These are phyloP conservation scores for Elaphurus davidianus DNA, from an alignment of 2,113 vertebrate genomes.

Conservation along the genomic window DNA sequence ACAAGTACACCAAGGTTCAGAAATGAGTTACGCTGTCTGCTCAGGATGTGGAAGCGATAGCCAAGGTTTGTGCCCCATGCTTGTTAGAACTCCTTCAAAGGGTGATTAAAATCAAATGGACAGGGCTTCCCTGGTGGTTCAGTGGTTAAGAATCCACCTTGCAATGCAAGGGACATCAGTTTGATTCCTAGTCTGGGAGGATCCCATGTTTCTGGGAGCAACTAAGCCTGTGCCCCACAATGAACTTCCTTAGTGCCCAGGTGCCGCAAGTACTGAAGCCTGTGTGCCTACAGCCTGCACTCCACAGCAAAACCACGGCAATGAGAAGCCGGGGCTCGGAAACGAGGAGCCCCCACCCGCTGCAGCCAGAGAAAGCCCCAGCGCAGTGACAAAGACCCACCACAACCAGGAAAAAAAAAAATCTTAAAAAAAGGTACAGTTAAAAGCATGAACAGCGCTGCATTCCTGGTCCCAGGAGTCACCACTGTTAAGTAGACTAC, in stretches of 20 bases:
- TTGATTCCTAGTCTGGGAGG: not conserved
- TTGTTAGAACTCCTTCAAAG: not conserved
- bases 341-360: not conserved
- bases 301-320: rapidly evolving
- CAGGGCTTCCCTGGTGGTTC: not conserved
- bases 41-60: not conserved
- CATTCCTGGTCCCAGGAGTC: not conserved
- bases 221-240: not conserved
- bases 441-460: not conserved
- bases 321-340: not conserved
- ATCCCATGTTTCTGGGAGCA: not conserved
- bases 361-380: not conserved
- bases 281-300: not conserved
- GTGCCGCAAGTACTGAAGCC: not conserved
- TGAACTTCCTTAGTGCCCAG: not conserved
- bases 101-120: not conserved
- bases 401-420: not conserved
- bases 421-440: not conserved
- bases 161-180: not conserved
- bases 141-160: not conserved
- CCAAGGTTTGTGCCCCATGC: not conserved
- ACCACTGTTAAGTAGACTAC: not conserved
- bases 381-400: not conserved
- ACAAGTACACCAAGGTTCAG: not conserved
- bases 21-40: not conserved